Base-by-base conservation (phyloP, 2,888 invertebrate species). In the Lepidonotus clava region DNA sequence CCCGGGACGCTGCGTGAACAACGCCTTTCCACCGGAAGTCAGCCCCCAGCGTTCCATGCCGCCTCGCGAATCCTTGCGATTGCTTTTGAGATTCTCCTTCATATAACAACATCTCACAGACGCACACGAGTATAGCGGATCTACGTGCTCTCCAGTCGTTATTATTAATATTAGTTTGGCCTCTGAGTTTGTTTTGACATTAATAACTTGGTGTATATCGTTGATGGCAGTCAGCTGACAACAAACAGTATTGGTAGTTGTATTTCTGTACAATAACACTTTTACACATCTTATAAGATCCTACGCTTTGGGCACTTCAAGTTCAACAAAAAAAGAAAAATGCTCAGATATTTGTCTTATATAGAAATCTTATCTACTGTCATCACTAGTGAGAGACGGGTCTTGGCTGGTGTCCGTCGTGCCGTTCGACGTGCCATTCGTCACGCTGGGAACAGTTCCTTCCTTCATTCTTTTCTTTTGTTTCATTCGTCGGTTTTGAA, bases 401-500 rank as follows among this genome's bases (percentile, higher is more conserved):
- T 85, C 85, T 34, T 71, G 67, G 32, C 56, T 83, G 1, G 41
- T 51, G n/a, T 41, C 51, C 28, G 80, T 80, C 28, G 80, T 28
- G 14, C 66, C 66, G 32, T 85, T 71, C 0, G 71, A 46, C n/a
- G 46, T 46, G 18, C 76, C 76, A n/a, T 67, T 53, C 0, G 46
- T 46, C 28, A 66, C 66, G 21, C 46, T 46, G 18, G 11, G 67
- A 32, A 76, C 61, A 51, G 77, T 87, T n/a, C 91, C 91, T 87
- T 94, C 94, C 87, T 93, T 91, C 91, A 94, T 90, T 61, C 94
- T 89, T 87, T 94, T 94, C 90, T 94, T 94, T 89, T 94, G 94
- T 88, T 94, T 94, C 94, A 94, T 94, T 71, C 94, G 89, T 41
- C 94, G 90, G 88, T 94, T 94, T 90, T 94, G 94, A 90, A 94